Evolutionary conservation across 2,113 vertebrate species (phyloP).

Genomic region (Gulo gulo): DNA sequence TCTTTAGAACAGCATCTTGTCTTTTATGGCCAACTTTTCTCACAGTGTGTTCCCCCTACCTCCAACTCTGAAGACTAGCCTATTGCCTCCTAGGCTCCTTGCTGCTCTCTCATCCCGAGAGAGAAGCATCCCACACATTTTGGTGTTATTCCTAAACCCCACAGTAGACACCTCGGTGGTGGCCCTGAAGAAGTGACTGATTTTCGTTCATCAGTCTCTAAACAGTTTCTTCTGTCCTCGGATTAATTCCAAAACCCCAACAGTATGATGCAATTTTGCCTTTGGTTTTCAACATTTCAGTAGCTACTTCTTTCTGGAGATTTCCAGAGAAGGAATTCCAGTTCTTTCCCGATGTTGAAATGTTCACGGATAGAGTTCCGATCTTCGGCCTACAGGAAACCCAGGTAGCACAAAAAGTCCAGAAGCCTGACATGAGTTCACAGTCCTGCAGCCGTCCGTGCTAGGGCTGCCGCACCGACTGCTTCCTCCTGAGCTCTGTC

Average conservation of each 20-base stretch:
- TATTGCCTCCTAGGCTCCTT: slow-evolving; percentile 30
- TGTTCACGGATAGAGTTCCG: slow-evolving; percentile 35
- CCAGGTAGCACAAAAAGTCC: not conserved
- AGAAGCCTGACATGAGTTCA: not conserved
- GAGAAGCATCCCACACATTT: not conserved
- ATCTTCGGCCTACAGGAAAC: slow-evolving; percentile 46
- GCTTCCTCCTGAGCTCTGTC: not conserved
- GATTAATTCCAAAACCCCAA: slow-evolving; percentile 26
- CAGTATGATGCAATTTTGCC: slow-evolving; percentile 56
- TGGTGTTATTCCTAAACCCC: not conserved
- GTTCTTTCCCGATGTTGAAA: slow-evolving; percentile 40
- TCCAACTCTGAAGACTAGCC: not conserved
- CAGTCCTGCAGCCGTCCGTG: not conserved
- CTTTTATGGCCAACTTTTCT: not conserved
- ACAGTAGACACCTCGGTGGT: not conserved
- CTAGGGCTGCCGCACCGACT: not conserved
- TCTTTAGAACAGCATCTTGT: slow-evolving; percentile 35
- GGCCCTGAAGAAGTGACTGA: not conserved
- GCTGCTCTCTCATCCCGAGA: not conserved
- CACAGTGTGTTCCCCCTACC: not conserved
- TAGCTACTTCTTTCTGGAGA: slow-evolving; percentile 36
- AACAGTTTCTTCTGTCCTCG: slow-evolving; percentile 23
- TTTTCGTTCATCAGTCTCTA: not conserved
- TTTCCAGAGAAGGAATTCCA: slow-evolving; percentile 52
- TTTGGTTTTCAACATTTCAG: slow-evolving; percentile 69